Evolutionary conservation across 2,888 invertebrate species (phyloP), one percentile per base, ranked within the genome.

Genomic region (Graphium colonna): DNA sequence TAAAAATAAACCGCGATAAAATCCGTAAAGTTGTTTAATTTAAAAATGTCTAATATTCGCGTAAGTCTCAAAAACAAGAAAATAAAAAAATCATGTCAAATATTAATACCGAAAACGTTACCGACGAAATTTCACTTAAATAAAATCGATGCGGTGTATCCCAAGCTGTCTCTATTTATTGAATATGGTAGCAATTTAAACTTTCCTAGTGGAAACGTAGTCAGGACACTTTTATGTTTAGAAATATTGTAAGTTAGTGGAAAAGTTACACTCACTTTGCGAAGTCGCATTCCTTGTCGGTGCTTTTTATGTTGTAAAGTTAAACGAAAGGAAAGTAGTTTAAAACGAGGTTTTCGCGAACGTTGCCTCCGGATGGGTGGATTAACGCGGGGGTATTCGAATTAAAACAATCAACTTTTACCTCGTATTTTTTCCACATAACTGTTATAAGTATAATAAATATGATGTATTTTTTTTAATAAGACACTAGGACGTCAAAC

Each of bases 241-340:
- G 51, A 58, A 60, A 60, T 57, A 58, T 59, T 52, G 57, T 61
- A 60, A 63, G 58, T 56, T 50, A 53, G 57, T 52, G 45, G 50
- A 55, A 64, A 72, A 73, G 65, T 77, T 72, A 64, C 63, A 59
- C 65, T 66, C 69, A 75, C 75, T 75, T 76, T 73, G 67, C 61
- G 58, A 69, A 71, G 68, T 69, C 64, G 67, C 65, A 69, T 74
- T 73, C 71, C 68, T 68, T 63, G 42, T 55, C 52, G 58, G 67
- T n/a, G 36, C 13, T 76, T 79, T 81, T 80, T 79, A 70, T 71
- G 71, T 63, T 65, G 63, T 62, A 68, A 80, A 81, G 73, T 79
- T 79, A 71, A 79, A 77, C 76, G 65, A 72, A 71, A 69, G 64
- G 57, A 64, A 66, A 74, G 70, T 71, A 75, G 71, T 77, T 79